Percentiles rank a stretch among this genome's conserved stretches.
phyloP scores from a whole-genome alignment of 2,113 vertebrate species.

The Cathartes aura region DNA sequence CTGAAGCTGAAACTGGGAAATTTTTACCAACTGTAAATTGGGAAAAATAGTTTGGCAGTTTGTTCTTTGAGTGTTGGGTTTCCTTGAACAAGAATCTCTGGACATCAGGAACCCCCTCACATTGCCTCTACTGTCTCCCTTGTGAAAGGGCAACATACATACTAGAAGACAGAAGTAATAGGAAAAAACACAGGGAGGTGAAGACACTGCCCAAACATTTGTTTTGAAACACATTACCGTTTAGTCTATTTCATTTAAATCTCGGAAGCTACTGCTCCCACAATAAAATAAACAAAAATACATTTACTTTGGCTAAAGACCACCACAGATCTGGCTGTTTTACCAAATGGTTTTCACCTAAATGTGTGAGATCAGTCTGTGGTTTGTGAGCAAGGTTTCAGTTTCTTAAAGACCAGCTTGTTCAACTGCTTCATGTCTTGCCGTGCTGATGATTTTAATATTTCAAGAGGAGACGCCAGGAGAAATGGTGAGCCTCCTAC shows the following conservation, averaged over 20 bases:
- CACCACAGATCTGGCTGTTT: neutral
- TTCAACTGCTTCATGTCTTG: conserved; percentile 31
- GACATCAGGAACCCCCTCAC: neutral
- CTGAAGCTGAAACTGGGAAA: neutral
- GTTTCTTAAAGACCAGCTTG: conserved; percentile 55
- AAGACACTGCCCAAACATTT: neutral
- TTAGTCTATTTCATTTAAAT: conserved; percentile 9
- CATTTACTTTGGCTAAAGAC: neutral
- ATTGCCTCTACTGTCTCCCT: neutral
- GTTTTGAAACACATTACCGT: conserved; percentile 5
- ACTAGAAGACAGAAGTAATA: neutral
- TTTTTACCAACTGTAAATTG: neutral
- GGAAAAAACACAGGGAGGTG: neutral
- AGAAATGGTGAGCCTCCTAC: conserved; percentile 25
- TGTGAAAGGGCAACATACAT: neutral
- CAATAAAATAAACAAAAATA: conserved; percentile 24
- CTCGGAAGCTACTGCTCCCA: neutral
- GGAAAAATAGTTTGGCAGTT: neutral
- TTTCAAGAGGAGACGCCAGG: conserved; percentile 40
- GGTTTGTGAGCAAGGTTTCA: neutral
- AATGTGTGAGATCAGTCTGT: conserved; percentile 33
- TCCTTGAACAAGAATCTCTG: neutral
- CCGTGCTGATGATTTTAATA: conserved; percentile 34
- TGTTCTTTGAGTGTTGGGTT: neutral
- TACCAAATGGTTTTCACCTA: conserved; percentile 16